Conservation (phyloP, 2,888 invertebrate species). For the Leucophora obtusa region DNA sequence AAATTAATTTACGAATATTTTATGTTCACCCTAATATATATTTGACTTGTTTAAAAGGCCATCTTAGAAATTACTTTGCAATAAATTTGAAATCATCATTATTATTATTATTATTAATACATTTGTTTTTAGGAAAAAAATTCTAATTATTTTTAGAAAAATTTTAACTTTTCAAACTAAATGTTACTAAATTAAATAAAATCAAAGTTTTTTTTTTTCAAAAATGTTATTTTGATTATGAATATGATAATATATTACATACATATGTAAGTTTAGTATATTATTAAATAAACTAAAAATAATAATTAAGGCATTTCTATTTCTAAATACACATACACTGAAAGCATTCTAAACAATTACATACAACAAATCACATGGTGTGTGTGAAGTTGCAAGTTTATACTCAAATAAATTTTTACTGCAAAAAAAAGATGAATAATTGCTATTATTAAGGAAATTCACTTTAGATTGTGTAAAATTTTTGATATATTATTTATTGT, state of each 20-base stretch:
- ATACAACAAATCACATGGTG: slow-evolving; percentile 34
- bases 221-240: neutral
- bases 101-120: neutral
- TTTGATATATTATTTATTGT: neutral
- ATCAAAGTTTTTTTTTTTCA: neutral
- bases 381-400: slow-evolving; percentile 39
- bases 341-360: slow-evolving; percentile 45
- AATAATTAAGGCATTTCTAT: slow-evolving; percentile 28
- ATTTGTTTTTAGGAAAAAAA: neutral
- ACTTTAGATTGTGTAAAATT: neutral
- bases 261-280: too few relatives aligned
- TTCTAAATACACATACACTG: slow-evolving; percentile 40
- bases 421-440: slow-evolving; percentile 8
- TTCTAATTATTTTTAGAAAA: neutral
- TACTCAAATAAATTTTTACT: slow-evolving; percentile 19
- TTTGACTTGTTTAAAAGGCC: neutral
- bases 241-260: neutral
- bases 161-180: neutral
- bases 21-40: too few relatives aligned
- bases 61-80: neutral
- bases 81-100: neutral
- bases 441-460: slow-evolving; percentile 16
- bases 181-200: neutral
- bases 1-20: too few relatives aligned
- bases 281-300: neutral